phyloP scores from a whole-genome alignment of 2,113 vertebrate genomes.

The Dinomys branickii region DNA sequence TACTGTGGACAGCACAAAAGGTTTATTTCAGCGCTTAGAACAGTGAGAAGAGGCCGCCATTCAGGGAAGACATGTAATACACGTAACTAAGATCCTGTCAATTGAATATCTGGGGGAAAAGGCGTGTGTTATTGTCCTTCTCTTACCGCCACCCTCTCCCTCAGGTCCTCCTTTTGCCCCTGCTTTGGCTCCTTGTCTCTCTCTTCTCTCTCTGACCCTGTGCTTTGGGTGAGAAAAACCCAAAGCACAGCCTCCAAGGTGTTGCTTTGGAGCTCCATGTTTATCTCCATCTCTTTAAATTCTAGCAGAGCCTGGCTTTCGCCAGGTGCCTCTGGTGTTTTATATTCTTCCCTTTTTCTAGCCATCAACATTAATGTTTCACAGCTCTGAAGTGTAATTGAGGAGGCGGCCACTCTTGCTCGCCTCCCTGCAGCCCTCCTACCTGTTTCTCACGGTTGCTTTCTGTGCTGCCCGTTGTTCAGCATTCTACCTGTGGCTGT shows the following conservation, averaged over 20 bases:
- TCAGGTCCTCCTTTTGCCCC: not conserved
- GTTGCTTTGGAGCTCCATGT: not conserved
- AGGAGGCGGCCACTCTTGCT: not conserved
- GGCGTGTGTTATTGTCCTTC: not conserved
- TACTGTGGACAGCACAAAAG: not conserved
- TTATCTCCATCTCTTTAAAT: constrained; percentile 40
- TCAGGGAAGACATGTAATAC: not conserved
- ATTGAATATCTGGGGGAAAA: not conserved
- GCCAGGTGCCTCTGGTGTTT: not conserved
- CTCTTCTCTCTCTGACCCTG: constrained; percentile 11
- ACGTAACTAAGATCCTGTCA: not conserved
- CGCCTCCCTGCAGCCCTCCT: not conserved
- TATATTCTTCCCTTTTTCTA: not conserved
- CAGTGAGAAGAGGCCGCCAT: not conserved
- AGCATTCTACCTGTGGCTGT: not conserved
- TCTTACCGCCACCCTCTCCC: not conserved
- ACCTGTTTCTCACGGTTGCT: not conserved
- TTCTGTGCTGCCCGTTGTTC: not conserved
- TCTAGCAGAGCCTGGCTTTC: not conserved
- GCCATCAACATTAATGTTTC: constrained; percentile 14
- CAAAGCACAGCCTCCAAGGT: not conserved
- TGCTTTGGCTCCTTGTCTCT: not conserved
- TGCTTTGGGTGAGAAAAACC: constrained; percentile 45
- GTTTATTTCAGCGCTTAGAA: not conserved
- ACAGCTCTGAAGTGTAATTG: not conserved